A percentile compares a stretch with the other conserved stretches of the same genome.
Conservation (phyloP, 35 echinoderm and acorn worm genomes). For the Apostichopus parvimensis region DNA sequence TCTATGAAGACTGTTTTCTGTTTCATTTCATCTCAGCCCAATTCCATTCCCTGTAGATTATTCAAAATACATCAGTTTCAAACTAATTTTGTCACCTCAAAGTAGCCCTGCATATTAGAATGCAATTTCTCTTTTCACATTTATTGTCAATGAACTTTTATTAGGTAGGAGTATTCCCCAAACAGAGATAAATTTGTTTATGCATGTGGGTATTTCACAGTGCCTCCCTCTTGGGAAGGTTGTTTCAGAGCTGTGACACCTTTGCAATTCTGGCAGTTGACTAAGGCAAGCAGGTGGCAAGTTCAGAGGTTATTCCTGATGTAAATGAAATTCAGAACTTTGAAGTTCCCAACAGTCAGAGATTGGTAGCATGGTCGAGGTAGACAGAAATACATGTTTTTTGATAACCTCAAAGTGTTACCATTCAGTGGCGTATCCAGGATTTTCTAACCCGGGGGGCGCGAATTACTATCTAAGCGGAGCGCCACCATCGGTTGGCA, state of each 20-base stretch:
- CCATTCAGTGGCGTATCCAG: too few species aligned
- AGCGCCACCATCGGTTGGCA: too few species aligned
- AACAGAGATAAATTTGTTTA: slow-evolving; percentile 54
- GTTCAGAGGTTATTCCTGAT: slow-evolving; percentile 36
- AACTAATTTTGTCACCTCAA: slow-evolving; percentile 60
- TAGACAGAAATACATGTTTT: background rate
- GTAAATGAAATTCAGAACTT: slow-evolving; percentile 39
- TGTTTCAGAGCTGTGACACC: slow-evolving; percentile 52
- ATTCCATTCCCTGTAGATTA: slow-evolving; percentile 20
- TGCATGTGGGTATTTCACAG: slow-evolving; percentile 48
- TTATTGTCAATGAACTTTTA: slow-evolving; percentile 49
- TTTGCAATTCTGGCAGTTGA: slow-evolving; percentile 47
- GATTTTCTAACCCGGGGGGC: too few species aligned
- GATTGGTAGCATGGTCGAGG: background rate
- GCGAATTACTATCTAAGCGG: too few species aligned
- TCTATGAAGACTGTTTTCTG: background rate
- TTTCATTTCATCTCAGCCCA: slow-evolving; percentile 12
- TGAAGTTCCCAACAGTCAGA: background rate
- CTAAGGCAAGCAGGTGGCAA: slow-evolving; percentile 36
- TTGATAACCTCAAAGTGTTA: background rate
- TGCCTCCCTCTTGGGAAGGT: slow-evolving; percentile 37
- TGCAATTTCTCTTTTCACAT: slow-evolving; percentile 39
- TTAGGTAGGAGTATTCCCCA: slow-evolving; percentile 35
- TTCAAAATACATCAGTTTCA: slow-evolving; percentile 54
- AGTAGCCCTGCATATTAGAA: slow-evolving; percentile 39